Evolutionary conservation across 1,140 invertebrate species (phyloP), one percentile per base, ranked within the genome.

Genomic region (Plectrocnemia conspersa): DNA sequence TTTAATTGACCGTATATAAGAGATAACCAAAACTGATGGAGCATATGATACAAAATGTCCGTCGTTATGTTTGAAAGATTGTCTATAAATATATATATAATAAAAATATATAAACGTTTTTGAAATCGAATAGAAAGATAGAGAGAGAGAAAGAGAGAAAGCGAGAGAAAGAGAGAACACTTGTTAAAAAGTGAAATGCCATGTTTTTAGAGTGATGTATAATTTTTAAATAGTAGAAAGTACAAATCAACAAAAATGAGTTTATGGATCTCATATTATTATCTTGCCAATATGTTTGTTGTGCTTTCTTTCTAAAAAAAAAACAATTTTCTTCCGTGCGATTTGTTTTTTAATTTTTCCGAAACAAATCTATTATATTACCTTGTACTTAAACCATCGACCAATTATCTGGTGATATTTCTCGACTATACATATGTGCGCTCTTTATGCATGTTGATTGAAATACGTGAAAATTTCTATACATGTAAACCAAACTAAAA

Each of bases 211-310:
- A 45, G 40, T 42, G 32, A 49, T 19, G 45, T 54, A 38, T 13
- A 50, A 27, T 27, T 45, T 44, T 36, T 56, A 56, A 18, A 40
- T 56, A 52, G 47, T 59, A 59, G 36, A 53, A 42, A 61, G 59
- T 61, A 61, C 59, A 61, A 61, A 61, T 61, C 50, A 56, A 48
- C 32, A 33, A 41, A 53, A 59, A 52, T 54, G 40, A 56, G 33
- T 44, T 55, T 48, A 47, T 38, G 36, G 58, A 61, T 61, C 59
- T 61, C 54, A 53, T 49, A 19, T 24, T 13, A 52, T 41, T 52
- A 32, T 60, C 58, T 60, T 60, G 58, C 58, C 58, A 60, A 56
- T 56, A 38, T 38, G n/a, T n/a, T n/a, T 50, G 27, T 47, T 47
- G 3, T 33, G 15, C 16, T 6, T 18, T 47, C 19, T 35, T 47